Conservation (phyloP, 2,888 invertebrate genomes). For the Sussaba pulchella region DNA sequence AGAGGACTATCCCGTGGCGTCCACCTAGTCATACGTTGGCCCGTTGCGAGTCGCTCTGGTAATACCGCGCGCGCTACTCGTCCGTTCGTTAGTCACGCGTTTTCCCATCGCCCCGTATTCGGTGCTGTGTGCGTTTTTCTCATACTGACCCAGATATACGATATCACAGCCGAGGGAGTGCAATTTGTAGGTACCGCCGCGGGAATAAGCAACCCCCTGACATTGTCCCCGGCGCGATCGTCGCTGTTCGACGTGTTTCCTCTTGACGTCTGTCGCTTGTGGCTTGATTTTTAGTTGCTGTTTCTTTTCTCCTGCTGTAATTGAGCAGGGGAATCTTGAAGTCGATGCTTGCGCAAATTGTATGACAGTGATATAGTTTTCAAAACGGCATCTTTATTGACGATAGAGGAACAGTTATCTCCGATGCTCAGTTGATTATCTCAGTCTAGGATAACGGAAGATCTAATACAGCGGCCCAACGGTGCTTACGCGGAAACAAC, state of each 20-base stretch:
- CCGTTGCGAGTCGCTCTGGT: slow-evolving; percentile 78
- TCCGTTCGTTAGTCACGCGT: slow-evolving; percentile 56
- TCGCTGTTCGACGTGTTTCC: slow-evolving; percentile 21
- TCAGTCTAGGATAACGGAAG: not conserved
- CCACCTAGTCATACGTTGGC: slow-evolving; percentile 83
- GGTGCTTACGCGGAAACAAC: slow-evolving; percentile 5
- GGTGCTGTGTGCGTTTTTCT: slow-evolving; percentile 33
- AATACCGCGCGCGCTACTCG: slow-evolving; percentile 59
- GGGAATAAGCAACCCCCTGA: slow-evolving; percentile 8
- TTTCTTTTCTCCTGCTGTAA: not conserved
- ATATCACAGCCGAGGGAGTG: slow-evolving; percentile 41
- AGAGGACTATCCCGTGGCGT: slow-evolving; percentile 73
- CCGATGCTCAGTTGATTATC: not conserved
- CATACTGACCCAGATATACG: slow-evolving; percentile 61
- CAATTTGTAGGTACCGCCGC: slow-evolving; percentile 41
- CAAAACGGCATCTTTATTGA: not conserved
- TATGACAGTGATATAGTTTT: slow-evolving; percentile 1
- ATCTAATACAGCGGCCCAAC: not conserved
- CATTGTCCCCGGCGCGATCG: slow-evolving; percentile 47
- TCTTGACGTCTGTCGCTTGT: not conserved
- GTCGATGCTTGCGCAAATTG: not conserved
- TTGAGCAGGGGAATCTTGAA: not conserved
- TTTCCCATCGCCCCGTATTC: slow-evolving; percentile 30
- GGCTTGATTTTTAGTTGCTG: slow-evolving; percentile 17
- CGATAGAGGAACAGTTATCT: not conserved